A percentile compares a stretch with the other conserved stretches of the same genome.
phyloP scores from a whole-genome alignment of 2,797 vertebrate genomes.

The Pogoniulus pusillus region DNA sequence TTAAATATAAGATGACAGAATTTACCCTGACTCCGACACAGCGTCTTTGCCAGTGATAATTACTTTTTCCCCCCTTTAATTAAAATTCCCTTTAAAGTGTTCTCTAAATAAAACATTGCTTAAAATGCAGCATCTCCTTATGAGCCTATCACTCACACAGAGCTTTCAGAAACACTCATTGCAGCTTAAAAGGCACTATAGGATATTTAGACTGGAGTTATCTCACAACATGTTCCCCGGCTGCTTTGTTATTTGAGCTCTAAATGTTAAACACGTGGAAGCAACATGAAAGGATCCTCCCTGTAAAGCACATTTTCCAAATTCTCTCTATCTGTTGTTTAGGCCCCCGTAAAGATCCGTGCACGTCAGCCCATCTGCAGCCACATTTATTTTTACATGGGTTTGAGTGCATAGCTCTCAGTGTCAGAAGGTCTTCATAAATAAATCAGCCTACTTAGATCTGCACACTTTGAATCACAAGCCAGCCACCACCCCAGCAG shows the following conservation, averaged over 20 bases:
- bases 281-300: slow-evolving; percentile 55
- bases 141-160: slow-evolving; percentile 7
- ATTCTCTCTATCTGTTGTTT: slow-evolving; percentile 36
- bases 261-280: slow-evolving; percentile 51
- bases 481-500: slow-evolving; percentile 70
- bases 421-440: slow-evolving; percentile 77
- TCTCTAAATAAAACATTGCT: slow-evolving; percentile 10
- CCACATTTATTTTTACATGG: slow-evolving; percentile 71
- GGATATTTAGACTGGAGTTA: slow-evolving; percentile 42
- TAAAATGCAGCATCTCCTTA: not conserved
- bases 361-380: slow-evolving; percentile 58
- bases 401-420: slow-evolving; percentile 68
- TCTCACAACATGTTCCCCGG: slow-evolving; percentile 36
- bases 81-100: slow-evolving; percentile 31
- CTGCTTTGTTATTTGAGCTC: slow-evolving; percentile 53
- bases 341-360: slow-evolving; percentile 23
- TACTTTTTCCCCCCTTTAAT: slow-evolving; percentile 7
- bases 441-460: slow-evolving; percentile 76
- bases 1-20: not conserved
- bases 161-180: slow-evolving; percentile 4
- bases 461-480: slow-evolving; percentile 72
- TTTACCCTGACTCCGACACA: not conserved
- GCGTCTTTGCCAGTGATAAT: not conserved
- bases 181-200: slow-evolving; percentile 29
- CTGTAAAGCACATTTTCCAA: slow-evolving; percentile 39